phyloP scores from a whole-genome alignment of 2,797 vertebrate genomes.

The Poeciliopsis infans region DNA sequence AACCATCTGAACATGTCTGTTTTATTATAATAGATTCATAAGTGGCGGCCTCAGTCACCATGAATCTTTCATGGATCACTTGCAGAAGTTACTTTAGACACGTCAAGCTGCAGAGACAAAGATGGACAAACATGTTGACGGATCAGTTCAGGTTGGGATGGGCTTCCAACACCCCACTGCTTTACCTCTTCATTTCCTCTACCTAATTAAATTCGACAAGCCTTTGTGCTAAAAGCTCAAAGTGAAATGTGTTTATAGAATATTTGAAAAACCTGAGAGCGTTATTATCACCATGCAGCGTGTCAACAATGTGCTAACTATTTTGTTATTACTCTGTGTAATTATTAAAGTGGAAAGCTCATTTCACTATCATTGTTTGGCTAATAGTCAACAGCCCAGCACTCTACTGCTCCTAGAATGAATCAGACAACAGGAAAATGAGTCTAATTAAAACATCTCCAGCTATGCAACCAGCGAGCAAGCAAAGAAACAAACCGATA shows the following conservation, averaged over 20 bases:
- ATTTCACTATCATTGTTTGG: constrained; percentile 56
- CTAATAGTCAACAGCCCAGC: constrained; percentile 53
- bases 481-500: constrained; percentile 36
- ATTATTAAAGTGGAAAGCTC: constrained; percentile 65
- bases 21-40: constrained; percentile 56
- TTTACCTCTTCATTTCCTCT: constrained; percentile 40
- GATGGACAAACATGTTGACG: constrained; percentile 26
- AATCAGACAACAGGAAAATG: constrained; percentile 43
- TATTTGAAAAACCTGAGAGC: constrained; percentile 47
- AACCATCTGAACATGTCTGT: constrained; percentile 34
- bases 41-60: constrained; percentile 31
- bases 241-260: constrained; percentile 45
- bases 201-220: constrained; percentile 49
- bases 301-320: constrained; percentile 48
- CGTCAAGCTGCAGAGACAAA: constrained; percentile 21
- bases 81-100: constrained; percentile 43
- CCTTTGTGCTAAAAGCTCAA: constrained; percentile 34
- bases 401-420: constrained; percentile 36
- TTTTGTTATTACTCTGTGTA: constrained; percentile 57
- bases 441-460: constrained; percentile 58
- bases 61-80: constrained; percentile 52
- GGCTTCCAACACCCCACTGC: constrained; percentile 17
- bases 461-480: constrained; percentile 41
- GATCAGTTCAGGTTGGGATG: constrained; percentile 33
- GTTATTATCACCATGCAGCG: constrained; percentile 45